Conservation (phyloP, 2,113 vertebrate genomes). For the Petaurus breviceps region DNA sequence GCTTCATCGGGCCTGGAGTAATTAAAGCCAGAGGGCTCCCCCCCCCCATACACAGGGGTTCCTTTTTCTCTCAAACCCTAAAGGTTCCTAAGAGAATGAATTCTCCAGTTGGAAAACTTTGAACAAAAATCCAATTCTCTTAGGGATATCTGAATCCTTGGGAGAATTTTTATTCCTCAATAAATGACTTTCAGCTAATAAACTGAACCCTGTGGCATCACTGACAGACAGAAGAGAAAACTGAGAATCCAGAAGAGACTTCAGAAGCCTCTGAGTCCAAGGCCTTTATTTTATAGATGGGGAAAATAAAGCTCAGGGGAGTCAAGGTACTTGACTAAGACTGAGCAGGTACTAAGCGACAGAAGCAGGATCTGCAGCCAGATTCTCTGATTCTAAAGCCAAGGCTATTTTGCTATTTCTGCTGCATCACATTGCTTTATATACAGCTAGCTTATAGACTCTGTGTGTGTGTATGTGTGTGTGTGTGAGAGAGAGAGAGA, state of each 20-base stretch:
- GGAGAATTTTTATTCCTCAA: constrained; percentile 38
- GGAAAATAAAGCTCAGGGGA: background rate
- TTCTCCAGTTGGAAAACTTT: constrained; percentile 30
- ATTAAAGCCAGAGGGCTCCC: constrained; percentile 30
- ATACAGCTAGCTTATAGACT: background rate
- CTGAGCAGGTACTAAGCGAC: background rate
- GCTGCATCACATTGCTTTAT: background rate
- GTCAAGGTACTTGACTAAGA: background rate
- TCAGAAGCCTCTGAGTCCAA: background rate
- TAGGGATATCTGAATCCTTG: constrained; percentile 46
- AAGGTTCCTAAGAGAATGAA: constrained; percentile 32
- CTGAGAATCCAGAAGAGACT: background rate
- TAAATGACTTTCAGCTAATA: constrained; percentile 12
- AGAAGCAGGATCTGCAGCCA: background rate
- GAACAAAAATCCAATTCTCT: constrained; percentile 38
- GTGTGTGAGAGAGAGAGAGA: background rate
- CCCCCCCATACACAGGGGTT: background rate
- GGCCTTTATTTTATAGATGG: background rate
- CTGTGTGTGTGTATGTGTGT: background rate
- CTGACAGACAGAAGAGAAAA: background rate
- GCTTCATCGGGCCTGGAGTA: constrained; percentile 4
- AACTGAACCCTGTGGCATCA: background rate
- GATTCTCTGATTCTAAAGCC: background rate
- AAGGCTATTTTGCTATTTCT: background rate
- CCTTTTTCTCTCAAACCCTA: constrained; percentile 23